Conservation (phyloP, 2,797 vertebrate species). For the Micrastur ruficollis region DNA sequence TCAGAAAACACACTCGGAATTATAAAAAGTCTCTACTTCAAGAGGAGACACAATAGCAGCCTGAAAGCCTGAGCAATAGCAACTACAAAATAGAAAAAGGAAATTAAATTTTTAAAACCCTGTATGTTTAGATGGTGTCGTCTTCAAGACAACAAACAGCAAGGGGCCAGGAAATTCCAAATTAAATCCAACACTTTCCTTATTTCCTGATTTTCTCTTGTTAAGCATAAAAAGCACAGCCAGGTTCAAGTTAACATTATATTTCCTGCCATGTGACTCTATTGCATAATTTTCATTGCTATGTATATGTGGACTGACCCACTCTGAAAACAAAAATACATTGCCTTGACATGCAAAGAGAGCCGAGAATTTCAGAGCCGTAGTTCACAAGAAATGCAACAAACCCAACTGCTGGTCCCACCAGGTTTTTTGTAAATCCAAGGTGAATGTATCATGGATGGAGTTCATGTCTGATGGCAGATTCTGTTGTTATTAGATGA, state of each 20-base stretch:
- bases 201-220: slow-evolving; percentile 62
- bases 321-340: neutral
- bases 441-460: neutral
- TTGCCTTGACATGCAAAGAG: neutral
- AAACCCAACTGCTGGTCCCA: neutral
- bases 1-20: slow-evolving; percentile 16
- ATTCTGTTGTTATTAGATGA: neutral
- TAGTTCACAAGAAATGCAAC: neutral
- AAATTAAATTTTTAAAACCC: slow-evolving; percentile 54
- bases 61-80: neutral
- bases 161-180: slow-evolving; percentile 43
- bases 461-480: neutral
- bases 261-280: slow-evolving; percentile 25
- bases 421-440: neutral
- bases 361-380: neutral
- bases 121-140: slow-evolving; percentile 38
- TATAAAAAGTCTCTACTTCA: neutral
- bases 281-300: neutral
- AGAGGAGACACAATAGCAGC: neutral
- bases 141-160: slow-evolving; percentile 53
- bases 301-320: neutral
- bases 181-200: slow-evolving; percentile 43
- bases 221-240: slow-evolving; percentile 33
- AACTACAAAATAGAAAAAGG: slow-evolving; percentile 51
- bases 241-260: slow-evolving; percentile 23